A percentile compares a stretch with the other conserved stretches of the same genome.
Conservation (phyloP, 2,797 vertebrate species). For the Eulemur coronatus region DNA sequence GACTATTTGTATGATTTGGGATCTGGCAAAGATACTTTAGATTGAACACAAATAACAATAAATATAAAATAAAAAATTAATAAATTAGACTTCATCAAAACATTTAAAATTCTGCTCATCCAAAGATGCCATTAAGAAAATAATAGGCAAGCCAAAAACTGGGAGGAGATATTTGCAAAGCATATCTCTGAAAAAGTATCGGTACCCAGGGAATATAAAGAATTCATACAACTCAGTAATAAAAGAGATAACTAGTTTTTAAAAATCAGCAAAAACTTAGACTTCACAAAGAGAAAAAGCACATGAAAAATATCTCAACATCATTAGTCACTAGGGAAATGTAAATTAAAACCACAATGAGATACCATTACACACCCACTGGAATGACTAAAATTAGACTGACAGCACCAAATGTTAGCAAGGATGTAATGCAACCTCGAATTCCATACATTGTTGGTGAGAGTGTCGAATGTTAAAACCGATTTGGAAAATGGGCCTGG, state of each 20-base stretch:
- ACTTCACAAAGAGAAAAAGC: background rate
- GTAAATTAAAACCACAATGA: conserved; percentile 29
- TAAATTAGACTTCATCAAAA: background rate
- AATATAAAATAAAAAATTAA: background rate
- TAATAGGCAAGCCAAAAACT: background rate
- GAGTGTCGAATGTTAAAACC: conserved; percentile 28
- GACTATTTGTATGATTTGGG: background rate
- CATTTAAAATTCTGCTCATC: background rate
- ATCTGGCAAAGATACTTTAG: background rate
- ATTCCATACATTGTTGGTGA: conserved; percentile 50
- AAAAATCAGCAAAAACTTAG: background rate
- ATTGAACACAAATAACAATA: background rate
- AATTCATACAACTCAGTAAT: background rate
- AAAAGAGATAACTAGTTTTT: background rate
- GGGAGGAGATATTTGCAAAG: background rate
- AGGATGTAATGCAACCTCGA: conserved; percentile 38
- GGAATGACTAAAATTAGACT: conserved; percentile 41
- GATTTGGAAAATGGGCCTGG: conserved; percentile 36
- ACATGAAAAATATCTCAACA: background rate
- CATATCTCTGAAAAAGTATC: background rate
- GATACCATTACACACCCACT: background rate
- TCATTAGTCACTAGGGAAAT: background rate
- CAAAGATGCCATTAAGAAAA: conserved; percentile 2
- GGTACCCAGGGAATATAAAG: background rate
- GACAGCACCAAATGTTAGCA: conserved; percentile 65